Base-by-base conservation (phyloP, 30 jellyfish, hydroid and myxozoan genomes). In the Hydractinia echinata region DNA sequence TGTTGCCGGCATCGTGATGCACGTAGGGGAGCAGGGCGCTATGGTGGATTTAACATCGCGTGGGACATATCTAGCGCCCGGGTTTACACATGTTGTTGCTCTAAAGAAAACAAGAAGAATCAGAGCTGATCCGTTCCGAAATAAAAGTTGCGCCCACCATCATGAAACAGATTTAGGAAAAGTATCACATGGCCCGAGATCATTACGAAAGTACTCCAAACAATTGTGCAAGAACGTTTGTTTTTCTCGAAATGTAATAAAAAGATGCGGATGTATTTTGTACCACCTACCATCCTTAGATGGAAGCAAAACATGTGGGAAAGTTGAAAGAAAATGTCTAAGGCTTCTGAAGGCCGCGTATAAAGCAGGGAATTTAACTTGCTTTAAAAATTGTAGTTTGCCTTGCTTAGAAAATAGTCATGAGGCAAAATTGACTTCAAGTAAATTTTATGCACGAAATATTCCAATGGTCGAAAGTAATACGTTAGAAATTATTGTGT, bases 21-120 rank as follows among this genome's bases (percentile, higher is more conserved):
- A 76, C 4, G 18, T 76, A 15, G 84, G 84, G 54, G 84, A 76
- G 49, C 77, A 53, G 54, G 84, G 84, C 19, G 49, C 19, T 14
- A 7, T 30, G 76, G 21, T 55, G 19, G 21, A 53, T 19, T 50
- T 50, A 21, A 6, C 7, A 6, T 48, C 21, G 11, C 21, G 18
- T 51, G 84, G 82, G 15, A 21, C 15, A 8, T 6, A 18, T 4
- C 55, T 76, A 8, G 82, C 84, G 0, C 84, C 84, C 3, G 55
- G 55, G 19, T 76, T 55, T 19, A 10, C 76, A 39, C 49, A 76
- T 16, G 11, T 48, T 18, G 53, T 15, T 10, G 21, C 82, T 15
- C 21, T 71, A 8, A 48, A 15, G 18, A 51, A 71, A 71, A 48
- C 39, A 14, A 51, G 51, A 71, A 50, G 39, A 8, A 50, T 71